Evolutionary conservation across 2,797 vertebrate species (phyloP).

Genomic region (Aldrovandia affinis): DNA sequence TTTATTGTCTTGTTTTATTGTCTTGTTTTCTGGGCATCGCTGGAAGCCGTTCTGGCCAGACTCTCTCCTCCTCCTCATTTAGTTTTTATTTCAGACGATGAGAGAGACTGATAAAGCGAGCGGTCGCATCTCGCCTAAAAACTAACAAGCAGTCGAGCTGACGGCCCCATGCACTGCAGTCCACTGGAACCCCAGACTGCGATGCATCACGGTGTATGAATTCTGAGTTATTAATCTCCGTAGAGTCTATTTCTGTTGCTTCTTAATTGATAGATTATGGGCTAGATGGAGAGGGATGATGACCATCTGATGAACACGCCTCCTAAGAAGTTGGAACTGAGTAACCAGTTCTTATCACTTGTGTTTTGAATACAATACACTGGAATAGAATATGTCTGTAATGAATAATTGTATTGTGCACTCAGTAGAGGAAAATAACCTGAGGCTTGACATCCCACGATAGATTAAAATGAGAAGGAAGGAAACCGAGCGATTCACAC

Average conservation of each 20-base stretch:
- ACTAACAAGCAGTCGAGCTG: conserved; percentile 55
- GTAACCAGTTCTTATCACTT: too few relatives aligned
- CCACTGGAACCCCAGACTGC: conserved; percentile 60
- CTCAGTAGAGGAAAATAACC: too few relatives aligned
- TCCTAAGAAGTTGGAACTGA: background rate
- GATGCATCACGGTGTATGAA: background rate
- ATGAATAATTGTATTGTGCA: too few relatives aligned
- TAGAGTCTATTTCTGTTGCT: conserved; percentile 49
- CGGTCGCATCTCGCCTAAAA: conserved; percentile 57
- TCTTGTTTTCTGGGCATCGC: conserved; percentile 40
- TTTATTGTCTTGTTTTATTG: conserved; percentile 51
- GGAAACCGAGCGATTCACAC: too few relatives aligned
- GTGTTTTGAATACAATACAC: too few relatives aligned
- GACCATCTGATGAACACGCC: background rate
- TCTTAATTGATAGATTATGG: conserved; percentile 48
- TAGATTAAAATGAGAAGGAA: too few relatives aligned
- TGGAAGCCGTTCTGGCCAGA: conserved; percentile 44
- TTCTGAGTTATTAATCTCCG: conserved; percentile 26
- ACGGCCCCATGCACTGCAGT: conserved; percentile 55
- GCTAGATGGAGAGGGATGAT: conserved; percentile 9
- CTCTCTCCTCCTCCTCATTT: conserved; percentile 65
- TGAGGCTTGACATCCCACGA: too few relatives aligned
- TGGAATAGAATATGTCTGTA: too few relatives aligned
- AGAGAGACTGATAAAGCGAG: conserved; percentile 68
- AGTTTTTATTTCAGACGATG: conserved; percentile 56